phyloP scores from a whole-genome alignment of 2,113 vertebrate species.

The Cryptoleucopteryx plumbea region DNA sequence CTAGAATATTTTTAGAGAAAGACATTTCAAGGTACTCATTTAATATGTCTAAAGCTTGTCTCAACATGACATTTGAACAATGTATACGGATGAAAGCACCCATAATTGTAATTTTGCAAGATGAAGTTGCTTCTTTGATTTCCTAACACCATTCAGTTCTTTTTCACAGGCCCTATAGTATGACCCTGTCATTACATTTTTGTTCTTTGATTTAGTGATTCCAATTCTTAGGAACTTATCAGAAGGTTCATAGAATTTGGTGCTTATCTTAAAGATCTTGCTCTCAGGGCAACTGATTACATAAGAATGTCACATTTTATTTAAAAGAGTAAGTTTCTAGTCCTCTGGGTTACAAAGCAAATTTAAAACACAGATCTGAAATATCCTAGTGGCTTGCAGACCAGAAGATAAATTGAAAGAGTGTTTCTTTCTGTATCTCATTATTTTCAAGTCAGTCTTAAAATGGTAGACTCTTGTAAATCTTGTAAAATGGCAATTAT shows the following conservation, averaged over 20 bases:
- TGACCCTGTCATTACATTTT: not conserved
- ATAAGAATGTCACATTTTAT: slow-evolving; percentile 14
- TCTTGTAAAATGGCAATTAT: slow-evolving; percentile 11
- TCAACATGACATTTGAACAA: not conserved
- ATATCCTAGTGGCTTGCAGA: not conserved
- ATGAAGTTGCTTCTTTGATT: slow-evolving; percentile 1
- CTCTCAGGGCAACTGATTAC: slow-evolving; percentile 7
- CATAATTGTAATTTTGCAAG: not conserved
- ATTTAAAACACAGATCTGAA: slow-evolving; percentile 16
- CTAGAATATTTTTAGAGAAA: not conserved
- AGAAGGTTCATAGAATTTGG: not conserved
- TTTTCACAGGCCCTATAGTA: not conserved
- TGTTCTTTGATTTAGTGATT: slow-evolving; percentile 19
- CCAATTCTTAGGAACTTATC: not conserved
- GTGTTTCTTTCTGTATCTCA: not conserved
- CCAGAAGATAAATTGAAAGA: not conserved
- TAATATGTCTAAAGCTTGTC: not conserved
- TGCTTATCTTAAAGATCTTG: slow-evolving; percentile 12
- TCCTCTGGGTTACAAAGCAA: not conserved
- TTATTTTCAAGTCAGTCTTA: slow-evolving; percentile 15
- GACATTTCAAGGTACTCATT: not conserved
- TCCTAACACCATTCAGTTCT: not conserved
- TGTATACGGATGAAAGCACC: not conserved
- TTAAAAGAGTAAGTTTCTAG: slow-evolving; percentile 7
- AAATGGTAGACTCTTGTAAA: not conserved